Conservation (phyloP, 1,140 invertebrate species). For the Lepidurus apus region DNA sequence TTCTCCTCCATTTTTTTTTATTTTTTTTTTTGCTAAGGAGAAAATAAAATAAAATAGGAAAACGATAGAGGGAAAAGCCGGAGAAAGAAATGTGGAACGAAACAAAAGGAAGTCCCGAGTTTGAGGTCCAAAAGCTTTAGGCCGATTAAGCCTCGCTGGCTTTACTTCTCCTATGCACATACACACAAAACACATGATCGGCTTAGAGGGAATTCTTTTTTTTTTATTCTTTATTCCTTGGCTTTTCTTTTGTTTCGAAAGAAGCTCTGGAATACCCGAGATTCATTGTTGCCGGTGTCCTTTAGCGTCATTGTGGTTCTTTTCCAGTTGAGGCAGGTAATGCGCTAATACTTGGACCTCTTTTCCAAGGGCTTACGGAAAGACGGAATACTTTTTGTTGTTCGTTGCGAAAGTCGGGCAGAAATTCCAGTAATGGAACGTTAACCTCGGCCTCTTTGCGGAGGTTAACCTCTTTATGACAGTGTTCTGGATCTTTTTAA, state of each 20-base stretch:
- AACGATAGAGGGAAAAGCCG: not conserved
- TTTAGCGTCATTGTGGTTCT: too few species aligned
- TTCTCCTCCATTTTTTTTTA: too few species aligned
- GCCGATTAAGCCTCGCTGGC: not conserved
- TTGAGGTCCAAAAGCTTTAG: not conserved
- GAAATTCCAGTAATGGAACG: too few species aligned
- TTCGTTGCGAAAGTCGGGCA: too few species aligned
- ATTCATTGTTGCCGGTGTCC: not conserved
- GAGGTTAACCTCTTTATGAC: too few species aligned
- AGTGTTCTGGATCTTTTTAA: too few species aligned
- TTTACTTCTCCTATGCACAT: not conserved
- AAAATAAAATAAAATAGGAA: not conserved
- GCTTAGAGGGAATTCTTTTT: not conserved
- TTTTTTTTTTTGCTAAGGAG: too few species aligned
- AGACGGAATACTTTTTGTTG: too few species aligned
- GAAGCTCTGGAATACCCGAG: not conserved
- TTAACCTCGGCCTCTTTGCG: too few species aligned
- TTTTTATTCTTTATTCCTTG: not conserved
- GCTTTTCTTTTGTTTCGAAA: not conserved
- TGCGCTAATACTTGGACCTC: too few species aligned
- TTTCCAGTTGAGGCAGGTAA: too few species aligned
- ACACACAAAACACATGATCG: slow-evolving; percentile 21
- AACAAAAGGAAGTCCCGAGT: not conserved
- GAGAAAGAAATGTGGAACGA: not conserved
- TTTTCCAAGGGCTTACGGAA: too few species aligned